phyloP scores from a whole-genome alignment of 2,888 invertebrate genomes.

The Drosophila hawaiiensis region DNA sequence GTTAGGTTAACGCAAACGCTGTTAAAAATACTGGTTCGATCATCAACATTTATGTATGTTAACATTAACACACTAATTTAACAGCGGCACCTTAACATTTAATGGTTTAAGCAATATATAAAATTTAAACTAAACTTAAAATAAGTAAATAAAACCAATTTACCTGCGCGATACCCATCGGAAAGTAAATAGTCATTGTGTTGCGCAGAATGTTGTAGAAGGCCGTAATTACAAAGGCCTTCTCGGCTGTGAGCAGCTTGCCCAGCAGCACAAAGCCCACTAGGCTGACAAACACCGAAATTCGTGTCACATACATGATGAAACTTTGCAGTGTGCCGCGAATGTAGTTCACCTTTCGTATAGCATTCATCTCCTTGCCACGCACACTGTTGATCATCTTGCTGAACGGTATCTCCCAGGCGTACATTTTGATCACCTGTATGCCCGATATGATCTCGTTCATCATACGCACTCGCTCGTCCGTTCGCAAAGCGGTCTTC shows the following conservation, averaged over 20 bases:
- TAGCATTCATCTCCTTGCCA: slow-evolving; percentile 87
- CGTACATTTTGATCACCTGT: slow-evolving; percentile 98
- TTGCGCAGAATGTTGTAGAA: slow-evolving; percentile 94
- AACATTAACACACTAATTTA: background rate
- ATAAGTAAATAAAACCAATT: background rate
- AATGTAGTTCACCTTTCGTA: slow-evolving; percentile 91
- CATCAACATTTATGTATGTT: background rate
- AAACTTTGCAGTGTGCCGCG: slow-evolving; percentile 92
- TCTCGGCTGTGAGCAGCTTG: slow-evolving; percentile 91
- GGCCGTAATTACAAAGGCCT: slow-evolving; percentile 94
- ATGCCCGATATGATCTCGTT: slow-evolving; percentile 95
- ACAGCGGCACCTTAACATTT: background rate
- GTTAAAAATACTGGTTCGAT: background rate
- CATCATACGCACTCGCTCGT: slow-evolving; percentile 95
- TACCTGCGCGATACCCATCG: slow-evolving; percentile 88
- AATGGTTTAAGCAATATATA: background rate
- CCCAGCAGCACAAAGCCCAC: slow-evolving; percentile 91
- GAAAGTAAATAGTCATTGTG: slow-evolving; percentile 95
- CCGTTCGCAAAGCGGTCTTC: slow-evolving; percentile 93
- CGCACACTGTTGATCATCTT: slow-evolving; percentile 90
- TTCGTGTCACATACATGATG: slow-evolving; percentile 94
- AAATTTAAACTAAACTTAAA: background rate
- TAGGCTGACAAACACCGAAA: slow-evolving; percentile 94
- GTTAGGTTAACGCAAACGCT: background rate
- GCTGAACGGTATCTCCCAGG: slow-evolving; percentile 96